These are phyloP conservation scores for Mesorhabditis spiculigera DNA, from an alignment of 2,888 invertebrate species.

Conservation along the genomic window DNA sequence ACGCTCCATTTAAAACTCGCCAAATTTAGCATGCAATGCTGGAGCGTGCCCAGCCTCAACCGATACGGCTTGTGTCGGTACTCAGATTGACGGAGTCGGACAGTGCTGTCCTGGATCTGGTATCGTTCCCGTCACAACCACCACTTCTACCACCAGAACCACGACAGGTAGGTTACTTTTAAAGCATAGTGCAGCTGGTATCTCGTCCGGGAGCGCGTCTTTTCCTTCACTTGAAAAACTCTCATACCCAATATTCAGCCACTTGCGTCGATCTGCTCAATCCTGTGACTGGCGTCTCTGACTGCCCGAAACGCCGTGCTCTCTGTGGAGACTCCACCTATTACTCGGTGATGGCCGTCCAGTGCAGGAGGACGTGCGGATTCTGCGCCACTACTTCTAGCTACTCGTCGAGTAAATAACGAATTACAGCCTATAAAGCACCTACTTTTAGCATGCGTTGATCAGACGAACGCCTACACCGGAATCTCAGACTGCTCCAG, in stretches of 20 bases:
- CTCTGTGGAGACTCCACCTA: conserved; percentile 18
- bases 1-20: too few species aligned
- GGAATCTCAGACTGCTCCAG: conserved; percentile 19
- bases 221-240: background rate
- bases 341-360: conserved; percentile 20
- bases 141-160: conserved; percentile 8
- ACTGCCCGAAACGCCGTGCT: conserved; percentile 9
- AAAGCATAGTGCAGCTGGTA: too few species aligned
- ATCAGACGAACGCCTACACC: conserved; percentile 16
- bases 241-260: conserved; percentile 7
- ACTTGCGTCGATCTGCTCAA: conserved; percentile 19
- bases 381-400: conserved; percentile 15
- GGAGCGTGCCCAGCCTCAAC: too few species aligned
- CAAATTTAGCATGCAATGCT: too few species aligned
- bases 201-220: too few species aligned
- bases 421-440: background rate
- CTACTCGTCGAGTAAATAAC: background rate
- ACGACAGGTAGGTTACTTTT: background rate
- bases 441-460: conserved; percentile 17
- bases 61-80: too few species aligned
- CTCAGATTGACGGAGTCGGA: too few species aligned
- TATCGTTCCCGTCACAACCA: conserved; percentile 9
- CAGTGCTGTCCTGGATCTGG: background rate
- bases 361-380: conserved; percentile 22
- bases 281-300: conserved; percentile 18